Evolutionary conservation across 2,797 vertebrate genomes (phyloP).

Genomic region (Sciurus vulgaris): DNA sequence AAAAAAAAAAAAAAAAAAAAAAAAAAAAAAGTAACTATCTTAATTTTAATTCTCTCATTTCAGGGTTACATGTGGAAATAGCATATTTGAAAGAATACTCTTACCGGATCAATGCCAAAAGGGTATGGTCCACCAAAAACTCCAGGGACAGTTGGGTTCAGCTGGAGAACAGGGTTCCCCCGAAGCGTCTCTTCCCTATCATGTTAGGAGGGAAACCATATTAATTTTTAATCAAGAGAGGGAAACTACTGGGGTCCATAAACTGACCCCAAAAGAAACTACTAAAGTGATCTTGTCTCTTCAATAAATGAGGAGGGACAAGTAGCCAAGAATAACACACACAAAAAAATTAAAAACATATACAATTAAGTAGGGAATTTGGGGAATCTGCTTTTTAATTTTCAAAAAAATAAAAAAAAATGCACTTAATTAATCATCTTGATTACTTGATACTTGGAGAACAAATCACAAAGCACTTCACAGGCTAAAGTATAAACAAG

Average conservation of each 20-base stretch:
- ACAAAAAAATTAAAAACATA: neutral
- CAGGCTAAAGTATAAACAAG: neutral
- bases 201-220: constrained; percentile 24
- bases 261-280: constrained; percentile 42
- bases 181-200: constrained; percentile 89
- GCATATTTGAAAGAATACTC: constrained; percentile 60
- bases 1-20: no score
- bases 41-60: constrained; percentile 55
- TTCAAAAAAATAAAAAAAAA: neutral
- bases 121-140: constrained; percentile 97
- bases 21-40: neutral
- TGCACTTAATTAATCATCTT: neutral
- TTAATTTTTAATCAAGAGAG: constrained; percentile 55
- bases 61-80: neutral
- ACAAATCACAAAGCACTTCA: neutral
- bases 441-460: neutral
- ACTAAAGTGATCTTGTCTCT: neutral
- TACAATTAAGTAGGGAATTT: neutral
- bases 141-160: constrained; percentile 92
- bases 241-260: neutral
- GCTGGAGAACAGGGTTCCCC: constrained; percentile 90
- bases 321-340: neutral
- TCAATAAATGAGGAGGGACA: neutral
- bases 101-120: constrained; percentile 98
- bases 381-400: neutral